Percentiles rank a stretch among this genome's conserved stretches.
Conservation (phyloP, 2,888 invertebrate species). For the Drosophila flavopinicola region DNA sequence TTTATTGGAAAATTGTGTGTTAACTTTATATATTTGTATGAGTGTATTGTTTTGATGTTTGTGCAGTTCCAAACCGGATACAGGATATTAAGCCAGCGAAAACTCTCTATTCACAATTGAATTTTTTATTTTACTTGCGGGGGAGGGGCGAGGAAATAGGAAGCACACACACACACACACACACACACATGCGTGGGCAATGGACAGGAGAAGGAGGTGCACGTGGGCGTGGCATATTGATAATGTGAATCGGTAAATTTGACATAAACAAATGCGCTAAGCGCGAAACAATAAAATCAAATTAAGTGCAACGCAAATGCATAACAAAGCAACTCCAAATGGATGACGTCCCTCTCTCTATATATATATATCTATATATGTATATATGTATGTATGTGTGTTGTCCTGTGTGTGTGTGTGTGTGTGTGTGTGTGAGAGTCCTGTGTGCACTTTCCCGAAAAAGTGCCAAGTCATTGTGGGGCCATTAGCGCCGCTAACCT, state of each 20-base stretch:
- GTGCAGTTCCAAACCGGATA: no score
- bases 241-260: slow-evolving; percentile 53
- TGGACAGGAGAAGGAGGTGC: slow-evolving; percentile 1
- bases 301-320: slow-evolving; percentile 52
- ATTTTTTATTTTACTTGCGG: not conserved
- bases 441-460: slow-evolving; percentile 9
- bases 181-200: slow-evolving; percentile 9
- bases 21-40: no score
- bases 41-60: no score
- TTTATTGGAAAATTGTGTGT: no score
- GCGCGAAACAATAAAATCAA: slow-evolving; percentile 69
- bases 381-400: slow-evolving; percentile 6
- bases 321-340: slow-evolving; percentile 31
- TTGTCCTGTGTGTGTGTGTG: slow-evolving; percentile 1
- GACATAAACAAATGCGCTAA: slow-evolving; percentile 66
- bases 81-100: slow-evolving; percentile 3
- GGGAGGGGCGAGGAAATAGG: not conserved
- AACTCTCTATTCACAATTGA: no score
- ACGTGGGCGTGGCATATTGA: slow-evolving; percentile 57
- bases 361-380: not conserved
- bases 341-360: slow-evolving; percentile 8
- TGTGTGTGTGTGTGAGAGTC: not conserved
- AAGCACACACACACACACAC: not conserved
- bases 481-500: slow-evolving; percentile 64
- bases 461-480: slow-evolving; percentile 72